phyloP scores from a whole-genome alignment of 2,888 invertebrate species.

The Erebia aethiops region DNA sequence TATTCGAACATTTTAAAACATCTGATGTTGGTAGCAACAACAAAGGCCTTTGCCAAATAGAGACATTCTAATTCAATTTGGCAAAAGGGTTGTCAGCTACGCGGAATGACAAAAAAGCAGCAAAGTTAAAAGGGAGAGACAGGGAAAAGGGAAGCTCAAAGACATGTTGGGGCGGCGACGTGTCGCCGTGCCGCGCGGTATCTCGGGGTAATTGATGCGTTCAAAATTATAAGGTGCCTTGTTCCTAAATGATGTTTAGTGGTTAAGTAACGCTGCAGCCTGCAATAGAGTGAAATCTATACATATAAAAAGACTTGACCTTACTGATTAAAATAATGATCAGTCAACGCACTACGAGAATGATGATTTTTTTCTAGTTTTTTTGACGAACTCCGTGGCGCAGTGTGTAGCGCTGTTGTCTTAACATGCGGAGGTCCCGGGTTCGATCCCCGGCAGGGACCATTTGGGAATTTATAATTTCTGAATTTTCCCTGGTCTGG shows the following conservation, averaged over 20 bases:
- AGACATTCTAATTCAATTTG: slow-evolving; percentile 69
- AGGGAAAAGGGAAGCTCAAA: slow-evolving; percentile 49
- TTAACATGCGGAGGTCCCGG: too few species aligned
- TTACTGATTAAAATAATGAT: too few species aligned
- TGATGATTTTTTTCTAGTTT: too few species aligned
- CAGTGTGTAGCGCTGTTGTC: too few species aligned
- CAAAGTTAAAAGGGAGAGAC: slow-evolving; percentile 42
- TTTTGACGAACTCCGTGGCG: too few species aligned
- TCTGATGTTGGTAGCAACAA: slow-evolving; percentile 20
- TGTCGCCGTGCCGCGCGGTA: slow-evolving; percentile 53
- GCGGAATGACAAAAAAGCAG: slow-evolving; percentile 65
- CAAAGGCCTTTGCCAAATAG: slow-evolving; percentile 34
- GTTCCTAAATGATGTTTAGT: slow-evolving; percentile 25
- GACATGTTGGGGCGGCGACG: slow-evolving; percentile 75
- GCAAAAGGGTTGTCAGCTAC: slow-evolving; percentile 76
- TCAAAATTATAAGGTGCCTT: slow-evolving; percentile 44
- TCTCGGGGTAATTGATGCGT: slow-evolving; percentile 69
- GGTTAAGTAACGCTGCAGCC: slow-evolving; percentile 8
- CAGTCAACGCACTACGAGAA: too few species aligned
- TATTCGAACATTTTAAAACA: slow-evolving; percentile 12
- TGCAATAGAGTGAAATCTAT: neutral
- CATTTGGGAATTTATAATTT: too few species aligned
- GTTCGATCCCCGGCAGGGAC: too few species aligned
- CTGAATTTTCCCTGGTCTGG: too few species aligned
- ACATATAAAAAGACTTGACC: too few species aligned